Conservation (phyloP, 1,140 invertebrate species). For the Drosophila virilis region DNA sequence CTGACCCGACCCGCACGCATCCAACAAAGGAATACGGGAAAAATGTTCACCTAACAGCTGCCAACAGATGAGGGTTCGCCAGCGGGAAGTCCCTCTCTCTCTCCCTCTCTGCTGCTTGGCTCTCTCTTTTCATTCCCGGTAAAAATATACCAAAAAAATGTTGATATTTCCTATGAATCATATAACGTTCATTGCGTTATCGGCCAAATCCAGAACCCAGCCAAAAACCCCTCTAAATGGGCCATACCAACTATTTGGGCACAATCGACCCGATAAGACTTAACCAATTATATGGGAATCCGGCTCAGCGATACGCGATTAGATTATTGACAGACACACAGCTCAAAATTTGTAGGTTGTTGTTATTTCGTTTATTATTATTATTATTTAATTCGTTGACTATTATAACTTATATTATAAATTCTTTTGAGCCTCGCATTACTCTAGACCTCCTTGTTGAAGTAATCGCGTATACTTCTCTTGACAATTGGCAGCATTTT, state of each 20-base stretch:
- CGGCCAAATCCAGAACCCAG: slow-evolving; percentile 4
- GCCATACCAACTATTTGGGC: slow-evolving; percentile 45
- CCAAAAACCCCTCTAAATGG: slow-evolving; percentile 27
- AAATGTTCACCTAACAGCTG: slow-evolving; percentile 47
- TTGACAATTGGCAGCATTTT: slow-evolving; percentile 59
- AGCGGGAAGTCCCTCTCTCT: slow-evolving; percentile 20
- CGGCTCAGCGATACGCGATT: slow-evolving; percentile 3
- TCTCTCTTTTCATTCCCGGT: slow-evolving; percentile 9
- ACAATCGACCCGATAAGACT: slow-evolving; percentile 58
- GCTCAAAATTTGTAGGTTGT: slow-evolving; percentile 10
- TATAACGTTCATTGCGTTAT: slow-evolving; percentile 16
- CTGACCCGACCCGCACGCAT: slow-evolving; percentile 32
- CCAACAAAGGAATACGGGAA: slow-evolving; percentile 29
- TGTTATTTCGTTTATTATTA: slow-evolving; percentile 7
- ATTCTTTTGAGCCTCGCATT: slow-evolving; percentile 43
- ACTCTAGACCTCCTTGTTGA: slow-evolving; percentile 58
- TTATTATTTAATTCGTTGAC: slow-evolving; percentile 24
- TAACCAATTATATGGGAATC: slow-evolving; percentile 40
- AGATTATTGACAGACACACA: slow-evolving; percentile 38
- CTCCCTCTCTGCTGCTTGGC: background rate
- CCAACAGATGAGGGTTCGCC: slow-evolving; percentile 46
- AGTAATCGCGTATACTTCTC: slow-evolving; percentile 67
- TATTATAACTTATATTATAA: slow-evolving; percentile 57
- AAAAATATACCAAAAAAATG: slow-evolving; percentile 7
- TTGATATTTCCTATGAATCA: slow-evolving; percentile 31